Percentiles rank a stretch among this genome's conserved stretches.
Conservation (phyloP, 2,888 invertebrate species). For the Mythimna pallens region DNA sequence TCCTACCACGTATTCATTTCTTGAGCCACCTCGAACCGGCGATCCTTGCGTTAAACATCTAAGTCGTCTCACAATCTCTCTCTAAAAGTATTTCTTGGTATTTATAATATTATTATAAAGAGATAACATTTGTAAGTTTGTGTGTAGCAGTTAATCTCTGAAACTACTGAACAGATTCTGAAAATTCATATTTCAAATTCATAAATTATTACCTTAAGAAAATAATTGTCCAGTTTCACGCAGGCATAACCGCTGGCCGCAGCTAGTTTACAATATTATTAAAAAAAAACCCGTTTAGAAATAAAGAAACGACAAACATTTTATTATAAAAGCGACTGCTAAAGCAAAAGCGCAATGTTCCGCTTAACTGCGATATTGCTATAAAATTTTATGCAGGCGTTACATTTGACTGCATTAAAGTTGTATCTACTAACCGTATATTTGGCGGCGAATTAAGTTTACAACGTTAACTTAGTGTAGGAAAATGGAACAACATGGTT, state of each 20-base stretch:
- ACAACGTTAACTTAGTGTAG: constrained; percentile 3
- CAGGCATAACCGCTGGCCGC: no score
- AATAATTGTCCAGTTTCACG: no score
- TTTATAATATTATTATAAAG: constrained; percentile 3
- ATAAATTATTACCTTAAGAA: no score
- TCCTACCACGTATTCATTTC: no score
- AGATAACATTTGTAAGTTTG: no score
- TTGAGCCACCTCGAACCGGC: no score
- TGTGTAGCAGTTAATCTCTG: no score
- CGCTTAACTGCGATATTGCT: constrained; percentile 56
- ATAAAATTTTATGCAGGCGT: constrained; percentile 60
- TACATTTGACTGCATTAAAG: constrained; percentile 34
- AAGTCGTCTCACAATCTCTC: no score
- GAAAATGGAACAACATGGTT: constrained; percentile 5
- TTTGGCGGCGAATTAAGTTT: constrained; percentile 40
- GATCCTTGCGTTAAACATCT: no score
- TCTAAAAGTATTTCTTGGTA: neutral
- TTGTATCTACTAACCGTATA: constrained; percentile 17
- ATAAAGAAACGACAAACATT: constrained; percentile 7
- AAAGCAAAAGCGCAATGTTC: constrained; percentile 37
- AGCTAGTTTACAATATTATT: no score
- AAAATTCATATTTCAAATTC: no score
- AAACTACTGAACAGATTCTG: no score
- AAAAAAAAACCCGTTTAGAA: constrained; percentile 14
- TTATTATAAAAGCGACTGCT: constrained; percentile 23